These are phyloP conservation scores for Ophthalmolycus amberensis DNA, from an alignment of 2,113 vertebrate genomes.

Conservation along the genomic window DNA sequence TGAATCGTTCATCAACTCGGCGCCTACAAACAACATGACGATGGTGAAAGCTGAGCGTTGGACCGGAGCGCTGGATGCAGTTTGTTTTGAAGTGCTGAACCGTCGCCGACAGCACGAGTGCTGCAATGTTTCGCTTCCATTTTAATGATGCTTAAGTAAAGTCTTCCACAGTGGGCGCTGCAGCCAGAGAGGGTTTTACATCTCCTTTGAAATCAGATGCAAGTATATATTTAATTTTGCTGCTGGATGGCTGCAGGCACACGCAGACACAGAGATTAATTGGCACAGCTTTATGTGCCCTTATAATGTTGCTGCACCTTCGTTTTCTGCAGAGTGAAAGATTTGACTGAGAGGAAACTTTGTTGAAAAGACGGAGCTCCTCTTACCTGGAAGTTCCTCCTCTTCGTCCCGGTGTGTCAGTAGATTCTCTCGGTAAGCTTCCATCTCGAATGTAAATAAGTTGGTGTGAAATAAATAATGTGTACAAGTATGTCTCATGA, in stretches of 20 bases:
- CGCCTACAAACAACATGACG: conserved; percentile 38
- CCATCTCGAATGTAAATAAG: conserved; percentile 77
- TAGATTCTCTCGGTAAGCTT: conserved; percentile 46
- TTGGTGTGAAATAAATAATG: conserved; percentile 66
- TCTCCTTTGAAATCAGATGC: conserved; percentile 72
- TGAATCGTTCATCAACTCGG: conserved; percentile 23
- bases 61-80: conserved; percentile 3
- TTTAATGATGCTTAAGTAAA: conserved; percentile 80
- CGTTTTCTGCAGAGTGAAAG: conserved; percentile 21
- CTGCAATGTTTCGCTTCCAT: conserved; percentile 51
- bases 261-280: conserved; percentile 48
- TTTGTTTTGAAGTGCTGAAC: conserved; percentile 65
- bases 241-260: conserved; percentile 54
- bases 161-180: conserved; percentile 60
- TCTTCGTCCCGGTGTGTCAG: conserved; percentile 38
- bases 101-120: conserved; percentile 47
- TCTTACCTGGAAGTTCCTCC: conserved; percentile 70
- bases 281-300: conserved; percentile 24
- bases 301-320: conserved; percentile 34
- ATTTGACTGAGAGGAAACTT: conserved; percentile 27
- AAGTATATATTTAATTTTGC: conserved; percentile 77
- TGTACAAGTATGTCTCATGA: conserved; percentile 42
- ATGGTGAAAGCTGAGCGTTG: conserved; percentile 5
- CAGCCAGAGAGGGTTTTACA: conserved; percentile 43
- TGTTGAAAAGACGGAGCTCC: conserved; percentile 12